A percentile compares a stretch with the other conserved stretches of the same genome.
These are phyloP conservation scores for Rutpela maculata DNA, from an alignment of 2,888 invertebrate species.

Conservation along the genomic window DNA sequence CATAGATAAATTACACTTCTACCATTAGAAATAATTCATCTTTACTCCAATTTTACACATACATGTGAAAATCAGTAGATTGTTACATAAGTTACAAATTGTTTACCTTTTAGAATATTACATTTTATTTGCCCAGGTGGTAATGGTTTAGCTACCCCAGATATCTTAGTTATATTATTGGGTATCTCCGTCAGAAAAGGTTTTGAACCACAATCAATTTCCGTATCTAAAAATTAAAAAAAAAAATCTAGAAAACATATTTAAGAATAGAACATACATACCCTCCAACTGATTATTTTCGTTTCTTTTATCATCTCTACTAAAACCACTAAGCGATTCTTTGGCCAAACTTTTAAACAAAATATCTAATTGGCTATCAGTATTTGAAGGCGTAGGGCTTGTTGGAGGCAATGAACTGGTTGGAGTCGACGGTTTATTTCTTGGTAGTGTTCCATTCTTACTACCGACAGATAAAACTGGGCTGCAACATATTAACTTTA, in stretches of 20 bases:
- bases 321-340: constrained; percentile 78
- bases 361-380: constrained; percentile 80
- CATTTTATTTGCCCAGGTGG: constrained; percentile 95
- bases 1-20: no score
- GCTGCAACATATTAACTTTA: constrained; percentile 59
- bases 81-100: background rate
- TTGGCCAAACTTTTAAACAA: constrained; percentile 86
- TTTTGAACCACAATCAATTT: constrained; percentile 65
- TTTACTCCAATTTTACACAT: no score
- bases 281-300: constrained; percentile 75
- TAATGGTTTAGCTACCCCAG: constrained; percentile 78
- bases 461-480: constrained; percentile 73
- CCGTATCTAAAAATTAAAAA: constrained; percentile 59
- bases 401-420: constrained; percentile 54
- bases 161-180: constrained; percentile 70
- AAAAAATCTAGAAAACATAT: constrained; percentile 3
- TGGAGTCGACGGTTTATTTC: constrained; percentile 63
- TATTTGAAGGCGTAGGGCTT: constrained; percentile 68
- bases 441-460: constrained; percentile 71
- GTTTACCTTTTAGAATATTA: constrained; percentile 91
- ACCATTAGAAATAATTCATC: no score
- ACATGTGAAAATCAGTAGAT: background rate
- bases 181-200: constrained; percentile 70
- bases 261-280: constrained; percentile 51
- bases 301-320: constrained; percentile 75